Base-by-base conservation (phyloP, 2,888 invertebrate genomes). In the Coleophora deauratella region DNA sequence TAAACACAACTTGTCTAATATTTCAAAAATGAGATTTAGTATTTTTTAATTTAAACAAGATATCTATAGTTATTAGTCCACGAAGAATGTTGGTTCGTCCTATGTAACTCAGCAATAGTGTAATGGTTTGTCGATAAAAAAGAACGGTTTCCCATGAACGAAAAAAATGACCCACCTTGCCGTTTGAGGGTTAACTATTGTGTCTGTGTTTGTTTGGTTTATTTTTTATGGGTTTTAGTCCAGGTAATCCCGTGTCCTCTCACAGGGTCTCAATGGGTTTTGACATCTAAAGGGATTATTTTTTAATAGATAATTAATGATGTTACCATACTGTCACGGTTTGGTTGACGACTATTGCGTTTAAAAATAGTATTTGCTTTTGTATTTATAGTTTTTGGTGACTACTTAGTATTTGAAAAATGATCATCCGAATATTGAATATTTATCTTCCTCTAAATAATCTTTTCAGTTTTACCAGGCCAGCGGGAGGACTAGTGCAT, bases 291-390 rank as follows among this genome's bases (percentile, higher is more conserved):
- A 82, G 70, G 82, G 84, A 84, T 85, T 82, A 82, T 67, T 74
- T 71, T 75, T 65, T 82, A 80, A 84, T 82, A 78, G 74, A 74
- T 84, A 82, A 79, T 80, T 84, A 84, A 84, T 82, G 81, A 76
- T 77, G 72, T 67, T 63, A 47, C 54, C 38, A 42, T 39, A 47
- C 50, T 59, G 66, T 62, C 54, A 60, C 46, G 55, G 59, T 62
- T 62, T 60, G 61, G 62, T 56, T 59, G 44, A 44, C 41, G 45
- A 44, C 44, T 51, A 37, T 35, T 21, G 21, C 40, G 47, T 45
- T 44, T 46, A 51, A 50, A 50, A 55, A 55, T 47, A 44, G 49
- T 55, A 51, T 62, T 54, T 50, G 43, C 44, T 54, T 57, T 55
- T 51, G 54, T 45, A 41, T 52, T 47, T 48, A 37, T 44, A 42